Conservation (phyloP, 2,113 vertebrate genomes). For the Platysternon megacephalum region DNA sequence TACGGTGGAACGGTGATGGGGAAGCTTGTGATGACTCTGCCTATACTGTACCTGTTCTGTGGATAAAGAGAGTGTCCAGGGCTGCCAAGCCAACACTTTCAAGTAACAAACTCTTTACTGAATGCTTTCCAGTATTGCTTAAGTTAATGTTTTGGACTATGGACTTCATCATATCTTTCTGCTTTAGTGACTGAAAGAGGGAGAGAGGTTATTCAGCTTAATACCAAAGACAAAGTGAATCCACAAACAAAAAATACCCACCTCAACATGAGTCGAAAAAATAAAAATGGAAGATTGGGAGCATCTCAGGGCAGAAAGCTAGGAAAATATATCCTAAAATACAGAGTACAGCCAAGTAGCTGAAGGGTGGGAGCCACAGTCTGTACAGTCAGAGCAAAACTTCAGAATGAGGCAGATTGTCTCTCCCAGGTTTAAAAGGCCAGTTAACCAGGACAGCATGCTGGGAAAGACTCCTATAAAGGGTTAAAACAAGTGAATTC, state of each 20-base stretch:
- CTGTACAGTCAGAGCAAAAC: not conserved
- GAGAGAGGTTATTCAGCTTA: not conserved
- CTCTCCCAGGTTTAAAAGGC: not conserved
- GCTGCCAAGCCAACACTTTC: not conserved
- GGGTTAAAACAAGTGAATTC: not conserved
- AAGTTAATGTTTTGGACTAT: not conserved
- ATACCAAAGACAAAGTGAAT: conserved; percentile 19
- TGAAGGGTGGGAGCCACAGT: not conserved
- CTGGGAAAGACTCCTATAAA: not conserved
- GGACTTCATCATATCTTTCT: not conserved
- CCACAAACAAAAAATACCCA: not conserved
- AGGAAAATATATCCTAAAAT: conserved; percentile 19
- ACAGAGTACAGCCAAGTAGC: not conserved
- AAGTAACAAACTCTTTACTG: not conserved
- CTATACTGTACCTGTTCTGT: not conserved
- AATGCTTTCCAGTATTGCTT: not conserved
- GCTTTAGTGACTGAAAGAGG: not conserved
- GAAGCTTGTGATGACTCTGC: not conserved
- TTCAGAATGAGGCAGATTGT: not conserved
- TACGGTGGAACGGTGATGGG: not conserved
- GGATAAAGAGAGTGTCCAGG: not conserved
- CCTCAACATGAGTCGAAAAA: not conserved
- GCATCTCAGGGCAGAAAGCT: not conserved
- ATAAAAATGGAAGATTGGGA: not conserved
- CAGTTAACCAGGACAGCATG: not conserved